These are phyloP conservation scores for Bombylius discolor DNA, from an alignment of 2,888 invertebrate species.

Conservation along the genomic window DNA sequence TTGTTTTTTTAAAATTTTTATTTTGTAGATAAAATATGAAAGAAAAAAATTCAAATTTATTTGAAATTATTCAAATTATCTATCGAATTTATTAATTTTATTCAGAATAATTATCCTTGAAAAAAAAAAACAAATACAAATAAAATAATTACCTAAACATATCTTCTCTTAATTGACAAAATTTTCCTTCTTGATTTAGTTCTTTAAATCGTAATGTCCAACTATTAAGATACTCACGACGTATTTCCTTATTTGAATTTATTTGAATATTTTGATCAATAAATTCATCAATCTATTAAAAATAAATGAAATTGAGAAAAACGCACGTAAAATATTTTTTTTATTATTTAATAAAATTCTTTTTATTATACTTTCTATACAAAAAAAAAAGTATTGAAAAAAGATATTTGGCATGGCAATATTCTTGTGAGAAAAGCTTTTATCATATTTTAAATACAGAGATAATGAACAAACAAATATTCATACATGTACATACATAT, in stretches of 20 bases:
- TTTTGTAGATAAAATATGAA: not conserved
- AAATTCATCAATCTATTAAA: constrained; percentile 54
- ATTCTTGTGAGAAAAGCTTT: no score
- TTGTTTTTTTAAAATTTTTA: not conserved
- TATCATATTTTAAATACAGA: no score
- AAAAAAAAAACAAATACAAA: not conserved
- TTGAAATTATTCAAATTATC: no score
- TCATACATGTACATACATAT: no score
- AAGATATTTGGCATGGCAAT: no score
- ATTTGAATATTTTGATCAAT: constrained; percentile 79
- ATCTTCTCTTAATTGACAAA: constrained; percentile 72
- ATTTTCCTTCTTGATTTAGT: constrained; percentile 67
- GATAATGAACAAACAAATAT: no score
- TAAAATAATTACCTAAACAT: constrained; percentile 61
- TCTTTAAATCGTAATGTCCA: constrained; percentile 83
- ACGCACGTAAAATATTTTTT: not conserved
- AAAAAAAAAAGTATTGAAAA: no score
- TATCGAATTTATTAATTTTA: no score
- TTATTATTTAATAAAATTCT: no score
- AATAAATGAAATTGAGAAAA: not conserved
- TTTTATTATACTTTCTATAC: no score
- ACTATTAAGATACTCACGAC: constrained; percentile 70
- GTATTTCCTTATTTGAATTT: constrained; percentile 78
- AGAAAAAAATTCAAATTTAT: not conserved
- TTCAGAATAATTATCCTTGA: no score